Base-by-base conservation (phyloP, 2,888 invertebrate species). In the Zygogramma bicolorata region DNA sequence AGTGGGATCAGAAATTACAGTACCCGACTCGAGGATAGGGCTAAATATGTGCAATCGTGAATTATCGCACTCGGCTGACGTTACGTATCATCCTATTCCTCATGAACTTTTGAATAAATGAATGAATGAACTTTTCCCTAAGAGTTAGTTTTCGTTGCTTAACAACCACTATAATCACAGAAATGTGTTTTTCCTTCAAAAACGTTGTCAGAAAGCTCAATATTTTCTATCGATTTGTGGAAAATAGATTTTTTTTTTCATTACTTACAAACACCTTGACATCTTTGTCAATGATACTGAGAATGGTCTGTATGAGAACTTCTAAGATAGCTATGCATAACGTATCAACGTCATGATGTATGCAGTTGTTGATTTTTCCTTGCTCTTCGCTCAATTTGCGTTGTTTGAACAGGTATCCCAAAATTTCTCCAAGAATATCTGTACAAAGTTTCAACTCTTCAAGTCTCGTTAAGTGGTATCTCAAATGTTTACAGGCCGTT, bases 381-480 rank as follows among this genome's bases (percentile, higher is more conserved):
- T 89, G 86, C 74, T 89, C 88, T 65, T 89, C 87, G 63, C 88
- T 87, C 40, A 83, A 77, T 77, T 86, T 86, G 49, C 87, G 84
- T 68, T 90, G 88, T 77, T 89, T 90, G 82, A 90, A 90, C 18
- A 93, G 85, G 80, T 90, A 91, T 53, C 90, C 91, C 18, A 97
- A 90, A 31, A 97, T 92, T 84, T 97, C 97, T 0, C 94, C 94
- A 8, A 98, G 88, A 81, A 97, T 96, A 72, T 95, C 95, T 0
- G 96, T 94, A 83, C 96, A 96, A 4, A 95, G 90, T 13, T 93
- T 89, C 34, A 97, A 87, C 83, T 97, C 97, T 82, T 95, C 95
- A 20, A 95, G 91, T 0, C 94, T 91, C 0, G 93, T 91, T 2
- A 97, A 88, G 84, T 97, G 97, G 22, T 93, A 92, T 31, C 95